A percentile compares a stretch with the other conserved stretches of the same genome.
Evolutionary conservation across 2,113 vertebrate genomes (phyloP).

Genomic region (Rhipidura dahli): DNA sequence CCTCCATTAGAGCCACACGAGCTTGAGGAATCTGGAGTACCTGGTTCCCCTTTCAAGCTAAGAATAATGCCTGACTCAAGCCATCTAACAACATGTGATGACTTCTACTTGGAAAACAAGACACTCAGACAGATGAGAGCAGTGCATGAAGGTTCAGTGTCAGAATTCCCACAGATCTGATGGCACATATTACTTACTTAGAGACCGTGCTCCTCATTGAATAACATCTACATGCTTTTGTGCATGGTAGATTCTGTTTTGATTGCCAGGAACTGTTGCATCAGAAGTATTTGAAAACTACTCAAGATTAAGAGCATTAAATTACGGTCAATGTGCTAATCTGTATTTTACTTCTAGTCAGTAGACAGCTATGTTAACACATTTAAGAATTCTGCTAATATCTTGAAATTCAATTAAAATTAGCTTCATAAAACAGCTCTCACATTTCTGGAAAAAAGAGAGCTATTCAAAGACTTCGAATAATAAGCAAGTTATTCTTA

Average conservation of each 20-base stretch:
- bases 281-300: not conserved
- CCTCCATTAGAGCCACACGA: not conserved
- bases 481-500: not conserved
- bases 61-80: not conserved
- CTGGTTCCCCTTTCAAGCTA: conserved; percentile 12
- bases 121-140: not conserved
- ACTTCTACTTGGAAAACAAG: conserved; percentile 14
- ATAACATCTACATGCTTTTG: conserved; percentile 8
- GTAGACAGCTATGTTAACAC: not conserved
- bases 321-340: not conserved
- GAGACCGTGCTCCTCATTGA: not conserved
- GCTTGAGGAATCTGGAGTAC: conserved; percentile 15
- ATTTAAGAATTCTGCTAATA: not conserved
- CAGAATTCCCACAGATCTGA: not conserved
- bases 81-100: not conserved
- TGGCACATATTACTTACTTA: not conserved
- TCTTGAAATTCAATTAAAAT: not conserved
- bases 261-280: not conserved
- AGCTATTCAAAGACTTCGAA: not conserved
- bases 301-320: not conserved
- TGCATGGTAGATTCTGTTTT: not conserved
- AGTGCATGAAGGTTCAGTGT: not conserved
- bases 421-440: not conserved
- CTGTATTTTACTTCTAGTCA: not conserved
- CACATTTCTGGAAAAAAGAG: not conserved